Evolutionary conservation across 2,888 invertebrate genomes (phyloP).

Genomic region (Thyatira batis): DNA sequence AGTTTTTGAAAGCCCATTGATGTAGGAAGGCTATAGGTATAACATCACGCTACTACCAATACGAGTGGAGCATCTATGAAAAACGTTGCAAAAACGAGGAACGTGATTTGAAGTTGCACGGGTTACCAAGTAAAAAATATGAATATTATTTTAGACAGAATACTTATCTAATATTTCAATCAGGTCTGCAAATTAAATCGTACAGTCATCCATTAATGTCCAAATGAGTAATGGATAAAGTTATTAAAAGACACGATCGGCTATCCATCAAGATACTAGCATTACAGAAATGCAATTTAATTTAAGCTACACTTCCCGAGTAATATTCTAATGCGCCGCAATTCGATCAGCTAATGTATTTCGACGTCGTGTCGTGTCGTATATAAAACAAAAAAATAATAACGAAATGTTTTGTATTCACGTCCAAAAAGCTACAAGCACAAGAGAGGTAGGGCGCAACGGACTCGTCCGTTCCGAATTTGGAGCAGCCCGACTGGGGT

Average conservation of each 20-base stretch:
- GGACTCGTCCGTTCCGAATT: no score
- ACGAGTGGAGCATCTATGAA: no score
- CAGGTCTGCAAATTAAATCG: neutral
- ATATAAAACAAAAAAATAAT: conserved; percentile 2
- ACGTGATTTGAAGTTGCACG: no score
- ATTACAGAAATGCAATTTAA: neutral
- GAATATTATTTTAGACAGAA: no score
- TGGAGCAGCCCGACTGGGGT: no score
- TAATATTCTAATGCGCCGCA: neutral
- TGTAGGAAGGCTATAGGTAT: no score
- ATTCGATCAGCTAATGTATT: neutral
- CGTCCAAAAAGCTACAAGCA: conserved; percentile 4
- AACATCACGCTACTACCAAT: no score
- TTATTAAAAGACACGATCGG: neutral
- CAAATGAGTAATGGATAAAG: neutral
- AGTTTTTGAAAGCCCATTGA: no score
- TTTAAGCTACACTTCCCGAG: neutral
- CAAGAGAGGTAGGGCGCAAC: no score
- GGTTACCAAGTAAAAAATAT: no score
- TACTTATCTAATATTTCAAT: no score
- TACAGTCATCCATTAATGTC: neutral
- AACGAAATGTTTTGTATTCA: conserved; percentile 6
- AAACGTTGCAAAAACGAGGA: no score
- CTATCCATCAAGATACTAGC: neutral
- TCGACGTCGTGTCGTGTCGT: neutral